A percentile compares a stretch with the other conserved stretches of the same genome.
Evolutionary conservation across 2,888 invertebrate genomes (phyloP).

Genomic region (Rhagophthalmus giganteus): DNA sequence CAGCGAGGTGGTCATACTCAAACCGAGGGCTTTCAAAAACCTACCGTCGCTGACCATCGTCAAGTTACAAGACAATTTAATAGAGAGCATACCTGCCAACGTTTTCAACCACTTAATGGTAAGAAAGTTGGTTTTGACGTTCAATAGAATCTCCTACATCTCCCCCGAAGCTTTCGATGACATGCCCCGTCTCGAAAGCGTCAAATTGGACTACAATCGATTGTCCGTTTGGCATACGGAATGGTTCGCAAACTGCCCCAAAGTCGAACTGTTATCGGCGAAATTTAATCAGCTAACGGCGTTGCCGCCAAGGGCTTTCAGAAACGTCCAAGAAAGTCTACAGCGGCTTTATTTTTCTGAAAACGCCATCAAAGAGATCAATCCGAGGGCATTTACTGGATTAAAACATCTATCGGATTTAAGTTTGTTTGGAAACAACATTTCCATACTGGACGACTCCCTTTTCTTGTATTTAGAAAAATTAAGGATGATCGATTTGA

Average conservation of each 20-base stretch:
- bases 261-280: constrained; percentile 41
- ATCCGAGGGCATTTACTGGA: constrained; percentile 35
- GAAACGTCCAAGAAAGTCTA: constrained; percentile 39
- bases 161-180: constrained; percentile 38
- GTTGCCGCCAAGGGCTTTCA: constrained; percentile 45
- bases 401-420: constrained; percentile 38
- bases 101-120: constrained; percentile 18
- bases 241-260: constrained; percentile 48
- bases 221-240: constrained; percentile 42
- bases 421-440: constrained; percentile 40
- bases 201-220: constrained; percentile 46
- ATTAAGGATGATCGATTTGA: constrained; percentile 17
- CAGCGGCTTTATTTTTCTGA: constrained; percentile 34
- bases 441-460: constrained; percentile 31
- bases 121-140: constrained; percentile 32
- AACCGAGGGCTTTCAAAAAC: constrained; percentile 26
- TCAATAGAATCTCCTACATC: constrained; percentile 34
- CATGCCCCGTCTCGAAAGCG: constrained; percentile 41
- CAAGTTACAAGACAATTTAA: constrained; percentile 18
- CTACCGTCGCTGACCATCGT: constrained; percentile 18
- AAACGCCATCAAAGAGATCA: constrained; percentile 36
- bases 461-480: constrained; percentile 22
- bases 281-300: constrained; percentile 42
- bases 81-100: constrained; percentile 12
- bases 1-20: constrained; percentile 18